Evolutionary conservation across 2,888 invertebrate genomes (phyloP).

Genomic region (Aplocera efformata): DNA sequence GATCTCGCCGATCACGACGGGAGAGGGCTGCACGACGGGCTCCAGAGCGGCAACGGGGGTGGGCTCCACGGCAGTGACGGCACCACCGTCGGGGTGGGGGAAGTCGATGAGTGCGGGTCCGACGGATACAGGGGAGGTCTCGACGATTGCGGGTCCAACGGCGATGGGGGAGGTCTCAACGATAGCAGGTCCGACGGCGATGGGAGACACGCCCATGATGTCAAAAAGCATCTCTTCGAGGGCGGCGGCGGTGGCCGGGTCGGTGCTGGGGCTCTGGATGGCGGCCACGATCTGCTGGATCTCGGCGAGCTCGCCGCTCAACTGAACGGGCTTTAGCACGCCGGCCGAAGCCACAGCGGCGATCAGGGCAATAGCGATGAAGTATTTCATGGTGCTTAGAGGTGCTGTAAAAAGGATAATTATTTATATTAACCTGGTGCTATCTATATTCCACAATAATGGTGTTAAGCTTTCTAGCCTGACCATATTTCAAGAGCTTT

Average conservation of each 20-base stretch:
- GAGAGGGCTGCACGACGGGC: constrained; percentile 17
- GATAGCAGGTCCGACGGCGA: constrained; percentile 1
- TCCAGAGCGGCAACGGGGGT: constrained; percentile 13
- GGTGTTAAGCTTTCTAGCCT: too few species aligned
- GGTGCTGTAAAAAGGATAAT: too few species aligned
- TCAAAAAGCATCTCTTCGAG: constrained; percentile 21
- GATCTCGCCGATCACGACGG: constrained; percentile 20
- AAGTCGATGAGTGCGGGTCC: constrained; percentile 9
- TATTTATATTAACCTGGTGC: too few species aligned
- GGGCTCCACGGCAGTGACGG: constrained; percentile 22
- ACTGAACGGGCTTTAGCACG: constrained; percentile 7
- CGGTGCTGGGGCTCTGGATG: constrained; percentile 25
- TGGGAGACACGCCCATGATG: neutral
- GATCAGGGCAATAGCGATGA: constrained; percentile 49
- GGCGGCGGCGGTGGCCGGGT: constrained; percentile 3
- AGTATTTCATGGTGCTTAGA: constrained; percentile 47
- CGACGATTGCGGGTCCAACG: neutral
- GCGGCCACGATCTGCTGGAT: constrained; percentile 28
- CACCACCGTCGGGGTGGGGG: constrained; percentile 28
- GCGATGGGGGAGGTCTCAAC: constrained; percentile 1
- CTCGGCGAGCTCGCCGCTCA: constrained; percentile 4
- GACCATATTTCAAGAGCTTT: too few species aligned
- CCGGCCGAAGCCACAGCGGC: constrained; percentile 33
- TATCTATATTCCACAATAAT: too few species aligned
- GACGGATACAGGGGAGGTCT: neutral